These are phyloP conservation scores for Cephus spinipes DNA, from an alignment of 2,888 invertebrate species.

Conservation along the genomic window DNA sequence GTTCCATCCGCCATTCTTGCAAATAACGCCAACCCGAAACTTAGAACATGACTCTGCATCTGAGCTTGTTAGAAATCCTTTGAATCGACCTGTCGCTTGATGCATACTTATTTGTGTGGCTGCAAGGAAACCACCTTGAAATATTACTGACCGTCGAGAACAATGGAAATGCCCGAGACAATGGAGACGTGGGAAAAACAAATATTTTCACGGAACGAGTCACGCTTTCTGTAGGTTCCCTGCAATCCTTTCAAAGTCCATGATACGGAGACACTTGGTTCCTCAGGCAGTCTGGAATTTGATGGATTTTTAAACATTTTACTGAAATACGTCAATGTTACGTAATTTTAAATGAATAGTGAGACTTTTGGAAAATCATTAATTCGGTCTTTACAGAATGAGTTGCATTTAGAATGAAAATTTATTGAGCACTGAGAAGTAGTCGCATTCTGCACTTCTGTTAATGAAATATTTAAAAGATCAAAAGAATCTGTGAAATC, in stretches of 20 bases:
- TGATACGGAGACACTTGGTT: not conserved
- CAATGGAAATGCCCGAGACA: not conserved
- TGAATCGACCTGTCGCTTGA: not conserved
- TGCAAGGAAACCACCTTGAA: not conserved
- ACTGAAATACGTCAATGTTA: not conserved
- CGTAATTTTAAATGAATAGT: no score
- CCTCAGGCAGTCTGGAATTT: not conserved
- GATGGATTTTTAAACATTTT: not conserved
- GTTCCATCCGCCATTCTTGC: not conserved
- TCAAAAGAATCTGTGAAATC: not conserved
- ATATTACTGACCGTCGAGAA: not conserved
- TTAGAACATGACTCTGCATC: not conserved
- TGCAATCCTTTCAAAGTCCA: not conserved
- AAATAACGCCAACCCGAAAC: not conserved
- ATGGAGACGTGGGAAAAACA: not conserved
- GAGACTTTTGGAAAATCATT: no score
- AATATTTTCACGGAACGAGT: not conserved
- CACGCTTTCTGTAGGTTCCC: not conserved
- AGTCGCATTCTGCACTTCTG: not conserved
- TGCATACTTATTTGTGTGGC: not conserved
- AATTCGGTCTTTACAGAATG: not conserved
- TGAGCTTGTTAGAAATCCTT: not conserved
- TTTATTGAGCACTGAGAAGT: not conserved
- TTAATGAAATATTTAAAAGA: not conserved
- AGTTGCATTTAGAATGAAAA: not conserved